Percentiles rank a stretch among this genome's conserved stretches.
phyloP scores from a whole-genome alignment of 2,888 invertebrate species.

The Lingula anatina region DNA sequence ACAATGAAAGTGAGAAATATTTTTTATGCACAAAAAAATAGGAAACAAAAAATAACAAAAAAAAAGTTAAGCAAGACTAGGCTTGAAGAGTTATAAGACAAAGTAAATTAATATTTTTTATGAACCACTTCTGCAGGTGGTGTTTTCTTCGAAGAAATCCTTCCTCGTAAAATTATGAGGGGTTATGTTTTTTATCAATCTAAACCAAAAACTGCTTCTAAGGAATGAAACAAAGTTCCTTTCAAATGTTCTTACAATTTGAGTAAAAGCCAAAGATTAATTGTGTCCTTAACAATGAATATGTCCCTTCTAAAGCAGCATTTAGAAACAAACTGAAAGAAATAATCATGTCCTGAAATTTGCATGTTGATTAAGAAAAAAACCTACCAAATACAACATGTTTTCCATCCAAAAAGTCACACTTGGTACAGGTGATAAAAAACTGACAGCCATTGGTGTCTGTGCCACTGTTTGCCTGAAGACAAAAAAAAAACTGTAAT shows the following conservation, averaged over 20 bases:
- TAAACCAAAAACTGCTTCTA: too few species aligned
- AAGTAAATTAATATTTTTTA: neutral
- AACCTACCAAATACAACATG: constrained; percentile 90
- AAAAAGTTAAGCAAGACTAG: neutral
- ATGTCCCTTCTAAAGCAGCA: too few species aligned
- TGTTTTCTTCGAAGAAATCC: too few species aligned
- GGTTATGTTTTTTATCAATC: too few species aligned
- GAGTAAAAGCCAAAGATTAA: too few species aligned
- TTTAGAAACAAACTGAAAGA: too few species aligned
- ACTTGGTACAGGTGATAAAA: constrained; percentile 98
- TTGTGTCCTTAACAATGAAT: too few species aligned
- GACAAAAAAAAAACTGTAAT: constrained; percentile 16
- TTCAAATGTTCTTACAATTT: too few species aligned
- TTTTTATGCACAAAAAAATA: neutral
- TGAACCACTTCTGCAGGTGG: neutral
- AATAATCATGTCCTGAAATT: too few species aligned
- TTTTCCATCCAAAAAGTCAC: constrained; percentile 96
- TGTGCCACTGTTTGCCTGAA: constrained; percentile 90
- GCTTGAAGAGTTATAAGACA: neutral
- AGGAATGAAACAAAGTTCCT: too few species aligned
- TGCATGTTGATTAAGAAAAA: too few species aligned
- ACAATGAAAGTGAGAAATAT: constrained; percentile 8
- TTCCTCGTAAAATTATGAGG: too few species aligned
- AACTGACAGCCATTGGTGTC: constrained; percentile 99
- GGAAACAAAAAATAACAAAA: neutral